A percentile compares a stretch with the other conserved stretches of the same genome.
These are phyloP conservation scores for Ochotona curzoniae DNA, from an alignment of 2,113 vertebrate genomes.

Conservation along the genomic window DNA sequence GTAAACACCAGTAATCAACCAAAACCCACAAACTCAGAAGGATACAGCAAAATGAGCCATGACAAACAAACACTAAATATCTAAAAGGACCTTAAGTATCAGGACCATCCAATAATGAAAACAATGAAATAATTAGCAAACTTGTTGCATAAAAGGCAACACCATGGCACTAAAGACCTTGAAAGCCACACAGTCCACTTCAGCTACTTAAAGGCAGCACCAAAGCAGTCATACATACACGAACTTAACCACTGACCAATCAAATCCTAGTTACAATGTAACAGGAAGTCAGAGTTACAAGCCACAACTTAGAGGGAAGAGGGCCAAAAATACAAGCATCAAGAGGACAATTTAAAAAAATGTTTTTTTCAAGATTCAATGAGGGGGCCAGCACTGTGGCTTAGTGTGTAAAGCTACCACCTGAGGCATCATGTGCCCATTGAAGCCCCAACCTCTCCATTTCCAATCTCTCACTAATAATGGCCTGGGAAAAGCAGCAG, in stretches of 20 bases:
- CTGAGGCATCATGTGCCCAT: too few species aligned
- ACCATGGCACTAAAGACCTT: not conserved
- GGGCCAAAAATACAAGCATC: not conserved
- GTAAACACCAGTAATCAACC: not conserved
- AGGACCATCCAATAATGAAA: conserved; percentile 9
- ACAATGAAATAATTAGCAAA: not conserved
- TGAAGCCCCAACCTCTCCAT: too few species aligned
- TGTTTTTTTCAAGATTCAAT: too few species aligned
- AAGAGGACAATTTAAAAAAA: not conserved
- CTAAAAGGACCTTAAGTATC: not conserved
- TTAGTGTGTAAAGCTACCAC: too few species aligned
- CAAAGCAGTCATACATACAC: not conserved
- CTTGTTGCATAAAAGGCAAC: not conserved
- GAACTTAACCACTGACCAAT: not conserved
- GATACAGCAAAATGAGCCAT: conserved; percentile 11
- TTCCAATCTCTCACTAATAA: too few species aligned
- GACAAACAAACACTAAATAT: conserved; percentile 32
- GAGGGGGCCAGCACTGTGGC: too few species aligned
- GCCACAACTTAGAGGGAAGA: not conserved
- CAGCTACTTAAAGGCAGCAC: not conserved
- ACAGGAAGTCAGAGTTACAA: not conserved
- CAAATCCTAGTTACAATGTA: not conserved
- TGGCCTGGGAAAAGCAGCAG: too few species aligned
- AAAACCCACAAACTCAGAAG: conserved; percentile 8
- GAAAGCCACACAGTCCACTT: not conserved